Evolutionary conservation across 2,797 vertebrate genomes (phyloP), one percentile per base, ranked within the genome.

Genomic region (Melanitta fusca): DNA sequence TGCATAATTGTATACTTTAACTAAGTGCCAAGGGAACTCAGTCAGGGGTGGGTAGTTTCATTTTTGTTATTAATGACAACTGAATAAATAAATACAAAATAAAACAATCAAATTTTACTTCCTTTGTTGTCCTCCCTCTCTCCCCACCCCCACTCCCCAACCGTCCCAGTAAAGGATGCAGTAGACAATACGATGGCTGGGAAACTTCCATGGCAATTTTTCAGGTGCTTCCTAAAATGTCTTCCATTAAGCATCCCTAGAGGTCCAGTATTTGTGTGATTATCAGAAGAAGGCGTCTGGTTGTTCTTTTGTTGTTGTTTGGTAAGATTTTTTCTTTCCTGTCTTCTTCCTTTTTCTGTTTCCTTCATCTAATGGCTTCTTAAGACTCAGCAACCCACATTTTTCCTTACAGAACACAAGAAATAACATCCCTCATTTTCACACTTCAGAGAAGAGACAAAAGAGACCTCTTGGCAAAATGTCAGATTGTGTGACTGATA

Each of bases 401-500:
- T 93, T 84, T 84, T 79, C 80, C 69, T 84, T 66, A 56, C n/a
- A 79, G 80, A 94, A 53, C 19, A 32, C 45, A 78, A 93, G 85
- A 87, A 94, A 91, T 15, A 91, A 24, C 57, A 75, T 91, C 72
- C 20, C 73, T 85, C 91, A 41, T 93, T 97, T 91, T 82, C 80
- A 88, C 91, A 96, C 81, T 82, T 93, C 80, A 79, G 78, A 91
- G 56, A 77, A 74, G 69, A 85, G 85, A 92, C 94, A 96, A 92
- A 97, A 94, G 93, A 93, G 85, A 91, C 94, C 92, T 93, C 84
- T 95, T 89, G 93, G 95, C 92, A 95, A 96, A 94, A 84, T 80
- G 91, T 96, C 94, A 95, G 91, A 61, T 39, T 61, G 60, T 64
- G 69, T 88, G 95, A 94, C 85, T 89, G 90, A 80, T 93, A 94